Base-by-base conservation (phyloP, 2,888 invertebrate genomes). In the Halocaridina rubra region DNA sequence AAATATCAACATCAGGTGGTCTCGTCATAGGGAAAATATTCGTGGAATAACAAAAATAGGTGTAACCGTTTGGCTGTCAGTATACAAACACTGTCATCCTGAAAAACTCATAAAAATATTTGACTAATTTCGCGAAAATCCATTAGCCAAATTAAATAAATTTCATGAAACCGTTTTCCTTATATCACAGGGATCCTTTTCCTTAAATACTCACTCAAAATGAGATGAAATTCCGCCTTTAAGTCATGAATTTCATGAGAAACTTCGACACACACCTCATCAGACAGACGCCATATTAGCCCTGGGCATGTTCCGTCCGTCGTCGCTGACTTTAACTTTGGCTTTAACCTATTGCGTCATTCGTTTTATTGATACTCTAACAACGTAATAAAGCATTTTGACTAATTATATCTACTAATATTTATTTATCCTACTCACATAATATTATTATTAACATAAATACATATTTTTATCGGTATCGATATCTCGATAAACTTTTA, bases 241-340 rank as follows among this genome's bases (percentile, higher is more conserved):
- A 88, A 88, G 88, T 88, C 88, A 88, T 84, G 86, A 86, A 88
- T 76, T 86, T 84, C 77, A 10, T 72, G 67, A 69, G 78, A 78
- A 88, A 84, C 80, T 86, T 84, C 77, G 84, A 84, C 86, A 84
- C 80, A 84, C 88, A 81, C 80, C 88, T 84, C 84, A 81, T 80
- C 88, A 64, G 81, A 78, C 80, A 80, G 88, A 86, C 88, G 88
- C 88, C 88, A 88, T 88, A 79, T 86, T 61, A 69, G 72, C 87
- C 85, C 86, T 86, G 32, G 75, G 32, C 71, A 67, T 46, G 59
- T 67, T 74, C 76, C 30, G 59, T 69, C 46, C 33, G 64, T n/a
- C 13, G 5, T 30, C 27, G 16, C 27, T 57, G 67, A 57, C 79
- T 67, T 57, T 64, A 78, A 32, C 84, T 84, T 84, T 13, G 57